These are phyloP conservation scores for Dasyurus viverrinus DNA, from an alignment of 2,113 vertebrate genomes.

Conservation along the genomic window DNA sequence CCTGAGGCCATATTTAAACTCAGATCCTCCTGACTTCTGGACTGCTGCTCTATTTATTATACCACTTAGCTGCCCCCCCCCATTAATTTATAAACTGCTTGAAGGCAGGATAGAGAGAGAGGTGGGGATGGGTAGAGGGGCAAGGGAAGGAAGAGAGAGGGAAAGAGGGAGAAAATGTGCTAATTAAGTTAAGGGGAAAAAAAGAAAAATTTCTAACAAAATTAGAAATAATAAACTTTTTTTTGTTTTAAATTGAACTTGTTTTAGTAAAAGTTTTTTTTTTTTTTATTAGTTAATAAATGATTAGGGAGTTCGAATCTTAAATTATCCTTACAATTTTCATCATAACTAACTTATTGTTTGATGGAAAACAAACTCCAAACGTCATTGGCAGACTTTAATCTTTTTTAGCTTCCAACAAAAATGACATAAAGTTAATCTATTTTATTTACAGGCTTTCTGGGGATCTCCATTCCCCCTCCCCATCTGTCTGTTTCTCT, in stretches of 20 bases:
- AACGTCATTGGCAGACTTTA: background rate
- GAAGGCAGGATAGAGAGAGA: background rate
- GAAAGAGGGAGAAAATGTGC: background rate
- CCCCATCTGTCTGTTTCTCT: no score
- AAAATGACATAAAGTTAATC: background rate
- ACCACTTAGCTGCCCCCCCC: no score
- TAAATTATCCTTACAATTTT: background rate
- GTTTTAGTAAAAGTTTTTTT: background rate
- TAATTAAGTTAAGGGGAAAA: background rate
- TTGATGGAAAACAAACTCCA: constrained; percentile 9
- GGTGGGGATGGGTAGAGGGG: no score
- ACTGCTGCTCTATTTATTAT: no score
- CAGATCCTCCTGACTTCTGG: no score
- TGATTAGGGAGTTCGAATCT: constrained; percentile 4
- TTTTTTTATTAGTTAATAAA: background rate
- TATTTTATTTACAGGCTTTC: background rate
- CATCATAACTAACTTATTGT: background rate
- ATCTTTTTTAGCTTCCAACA: background rate
- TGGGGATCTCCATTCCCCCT: no score
- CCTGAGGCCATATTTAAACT: no score
- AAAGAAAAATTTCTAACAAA: background rate
- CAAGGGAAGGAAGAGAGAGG: no score
- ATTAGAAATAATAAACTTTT: background rate
- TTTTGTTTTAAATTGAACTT: constrained; percentile 25
- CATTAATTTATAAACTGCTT: background rate